phyloP scores from a whole-genome alignment of 1,140 invertebrate species.

The Papilio helenus region DNA sequence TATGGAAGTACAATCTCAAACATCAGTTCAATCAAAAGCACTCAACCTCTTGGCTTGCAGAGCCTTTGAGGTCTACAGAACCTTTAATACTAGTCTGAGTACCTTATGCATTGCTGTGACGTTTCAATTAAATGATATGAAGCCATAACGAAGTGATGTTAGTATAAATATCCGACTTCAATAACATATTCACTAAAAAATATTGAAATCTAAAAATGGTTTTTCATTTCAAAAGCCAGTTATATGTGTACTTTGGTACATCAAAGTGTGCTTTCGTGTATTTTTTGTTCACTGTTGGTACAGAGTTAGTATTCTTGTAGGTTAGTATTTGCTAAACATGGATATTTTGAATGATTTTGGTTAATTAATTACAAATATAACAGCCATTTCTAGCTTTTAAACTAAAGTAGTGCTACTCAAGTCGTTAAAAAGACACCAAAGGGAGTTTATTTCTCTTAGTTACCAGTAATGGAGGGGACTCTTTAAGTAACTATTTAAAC shows the following conservation, averaged over 20 bases:
- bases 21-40: constrained; percentile 29
- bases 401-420: no score
- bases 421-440: no score
- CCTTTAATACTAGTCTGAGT: neutral
- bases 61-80: constrained; percentile 23
- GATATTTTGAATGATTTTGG: no score
- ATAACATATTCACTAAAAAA: neutral
- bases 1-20: constrained; percentile 15
- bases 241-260: neutral
- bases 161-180: neutral
- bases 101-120: neutral
- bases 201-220: neutral
- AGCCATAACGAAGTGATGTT: neutral
- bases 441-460: no score
- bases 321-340: neutral
- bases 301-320: neutral
- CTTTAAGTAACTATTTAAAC: no score
- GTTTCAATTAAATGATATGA: constrained; percentile 22
- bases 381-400: no score
- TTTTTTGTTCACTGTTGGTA: no score
- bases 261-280: neutral
- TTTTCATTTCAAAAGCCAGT: neutral
- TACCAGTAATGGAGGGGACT: no score
- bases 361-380: no score
- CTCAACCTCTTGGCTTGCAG: constrained; percentile 13